Evolutionary conservation across 1,140 invertebrate genomes (phyloP), one percentile per base, ranked within the genome.

Genomic region (Schlechtendalia chinensis): DNA sequence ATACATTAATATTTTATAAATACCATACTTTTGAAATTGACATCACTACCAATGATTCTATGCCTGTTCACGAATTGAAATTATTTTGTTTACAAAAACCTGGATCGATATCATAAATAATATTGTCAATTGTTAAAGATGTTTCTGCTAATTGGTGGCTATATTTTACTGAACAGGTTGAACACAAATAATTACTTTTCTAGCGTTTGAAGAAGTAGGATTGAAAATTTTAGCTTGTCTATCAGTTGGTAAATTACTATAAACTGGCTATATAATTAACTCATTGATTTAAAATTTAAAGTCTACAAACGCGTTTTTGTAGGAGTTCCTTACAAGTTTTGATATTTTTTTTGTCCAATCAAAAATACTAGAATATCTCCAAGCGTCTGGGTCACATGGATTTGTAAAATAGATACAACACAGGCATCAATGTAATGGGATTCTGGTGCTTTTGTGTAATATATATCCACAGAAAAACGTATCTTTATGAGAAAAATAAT

Each of bases 61-160:
- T n/a, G n/a, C n/a, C n/a, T n/a, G n/a, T n/a, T n/a, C n/a, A n/a
- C n/a, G 98, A 96, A 89, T 99, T 99, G 85, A 98, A 99, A 86
- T 97, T 98, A 86, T 99, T 99, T 88, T 99, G 97, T 86, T 99
- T 99, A 61, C 96, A 96, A 87, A 98, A 99, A 2, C 98, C 98
- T 22, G 97, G 96, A 89, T 99, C 98, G 83, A 99, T 98, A 0
- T 99, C 98, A 88, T 98, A 99, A 71, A 96, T 94, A n/a, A n/a
- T n/a, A n/a, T n/a, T n/a, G n/a, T n/a, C n/a, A n/a, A n/a, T n/a
- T n/a, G n/a, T n/a, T n/a, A n/a, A n/a, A n/a, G n/a, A n/a, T n/a
- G n/a, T n/a, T n/a, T n/a, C n/a, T n/a, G n/a, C n/a, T n/a, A n/a
- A n/a, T n/a, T n/a, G n/a, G n/a, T n/a, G n/a, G n/a, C n/a, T n/a